Percentiles rank a stretch among this genome's conserved stretches.
phyloP scores from a whole-genome alignment of 2,113 vertebrate genomes.

The Sebastes schlegelii region DNA sequence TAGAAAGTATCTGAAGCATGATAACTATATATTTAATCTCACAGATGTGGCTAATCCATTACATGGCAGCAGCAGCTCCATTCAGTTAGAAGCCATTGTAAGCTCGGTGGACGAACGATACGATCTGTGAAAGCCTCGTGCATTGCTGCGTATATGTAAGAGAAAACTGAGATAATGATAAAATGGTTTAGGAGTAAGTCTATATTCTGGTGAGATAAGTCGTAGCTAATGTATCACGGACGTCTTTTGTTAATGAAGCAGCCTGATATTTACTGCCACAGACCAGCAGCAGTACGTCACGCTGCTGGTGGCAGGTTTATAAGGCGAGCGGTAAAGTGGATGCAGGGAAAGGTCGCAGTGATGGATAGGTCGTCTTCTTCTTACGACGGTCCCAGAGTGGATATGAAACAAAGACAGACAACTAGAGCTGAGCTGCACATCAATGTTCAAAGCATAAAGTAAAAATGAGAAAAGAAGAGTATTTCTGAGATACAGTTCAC shows the following conservation, averaged over 20 bases:
- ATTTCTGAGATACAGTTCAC: too few relatives aligned
- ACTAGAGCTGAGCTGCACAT: background rate
- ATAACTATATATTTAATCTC: background rate
- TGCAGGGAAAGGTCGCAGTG: slow-evolving; percentile 63
- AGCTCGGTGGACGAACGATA: background rate
- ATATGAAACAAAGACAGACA: background rate
- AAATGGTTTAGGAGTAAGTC: background rate
- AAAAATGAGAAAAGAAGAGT: background rate
- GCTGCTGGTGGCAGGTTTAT: slow-evolving; percentile 55
- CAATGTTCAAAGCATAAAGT: background rate
- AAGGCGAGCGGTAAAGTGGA: slow-evolving; percentile 28
- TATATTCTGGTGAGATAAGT: slow-evolving; percentile 15
- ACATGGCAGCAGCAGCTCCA: background rate
- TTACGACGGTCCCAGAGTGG: background rate
- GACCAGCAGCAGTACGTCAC: slow-evolving; percentile 2
- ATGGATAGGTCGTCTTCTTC: slow-evolving; percentile 14
- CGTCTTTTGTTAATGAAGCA: slow-evolving; percentile 33
- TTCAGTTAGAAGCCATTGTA: background rate
- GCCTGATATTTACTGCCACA: slow-evolving; percentile 4
- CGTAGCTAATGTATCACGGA: background rate
- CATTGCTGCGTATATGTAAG: background rate
- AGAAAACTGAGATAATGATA: background rate
- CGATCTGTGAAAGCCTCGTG: background rate
- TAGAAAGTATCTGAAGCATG: background rate
- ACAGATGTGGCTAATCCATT: slow-evolving; percentile 1